Base-by-base conservation (phyloP, 2,113 vertebrate species). In the Hyperopisus bebe region DNA sequence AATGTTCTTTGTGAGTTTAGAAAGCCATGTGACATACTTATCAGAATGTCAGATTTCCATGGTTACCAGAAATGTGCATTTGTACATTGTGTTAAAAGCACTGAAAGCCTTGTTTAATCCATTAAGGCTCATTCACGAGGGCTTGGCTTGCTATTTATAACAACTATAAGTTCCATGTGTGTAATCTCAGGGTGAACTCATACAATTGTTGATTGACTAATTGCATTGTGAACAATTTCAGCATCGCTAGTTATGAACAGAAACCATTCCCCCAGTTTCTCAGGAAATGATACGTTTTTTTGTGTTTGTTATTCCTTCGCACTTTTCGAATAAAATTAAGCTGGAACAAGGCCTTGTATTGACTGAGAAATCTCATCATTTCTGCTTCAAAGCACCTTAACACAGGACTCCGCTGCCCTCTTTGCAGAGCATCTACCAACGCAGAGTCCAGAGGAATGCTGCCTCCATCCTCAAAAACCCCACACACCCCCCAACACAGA, bases 51-150 rank as follows among this genome's bases (percentile, higher is more conserved):
- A 1, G 42, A 84, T 47, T 84, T 84, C 82, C 39, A 47, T 84
- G 82, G 82, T 84, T 84, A 84, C 82, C 44, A 84, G 82, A 84
- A 84, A 24, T 84, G 21, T 84, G 44, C 39, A 21, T 46, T 84
- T 24, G n/a, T n/a, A n/a, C n/a, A n/a, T n/a, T n/a, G n/a, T n/a
- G n/a, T n/a, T 47, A 47, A 44, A 84, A 47, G 74, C 74, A 39
- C 9, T 47, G 17, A 84, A 47, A 47, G 82, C 82, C 44, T 84
- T 47, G 44, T 84, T 84, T 47, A 84, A 44, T 46, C 44, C 82
- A 84, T 84, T 47, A 84, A 42, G 35, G 2, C 21, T 84, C 82
- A 47, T 84, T 84, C 82, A 84, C 8, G 3, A 84, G 44, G 62
- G 9, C 42, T 47, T 13, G 42, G 8, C 21, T 84, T 6, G 87